These are phyloP conservation scores for Chrysemys picta DNA, from an alignment of 2,113 vertebrate genomes.

Conservation along the genomic window DNA sequence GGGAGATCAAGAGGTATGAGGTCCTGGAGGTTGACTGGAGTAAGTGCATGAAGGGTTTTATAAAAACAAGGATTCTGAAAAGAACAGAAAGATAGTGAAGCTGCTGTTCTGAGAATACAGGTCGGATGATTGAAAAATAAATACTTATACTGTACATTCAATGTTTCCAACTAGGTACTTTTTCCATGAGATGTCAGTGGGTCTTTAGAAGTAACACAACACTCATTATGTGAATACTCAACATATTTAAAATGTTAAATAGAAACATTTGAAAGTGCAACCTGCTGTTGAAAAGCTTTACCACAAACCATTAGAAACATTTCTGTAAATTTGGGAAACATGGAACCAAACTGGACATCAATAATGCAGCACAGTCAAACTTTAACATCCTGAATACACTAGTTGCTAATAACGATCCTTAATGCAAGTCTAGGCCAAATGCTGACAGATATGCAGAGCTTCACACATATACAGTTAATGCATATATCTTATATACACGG, in stretches of 20 bases:
- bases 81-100: neutral
- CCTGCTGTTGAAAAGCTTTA: neutral
- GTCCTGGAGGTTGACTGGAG: neutral
- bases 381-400: neutral
- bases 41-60: fast-evolving
- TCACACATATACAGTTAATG: neutral
- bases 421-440: neutral
- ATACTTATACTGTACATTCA: neutral
- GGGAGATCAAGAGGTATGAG: neutral
- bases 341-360: neutral
- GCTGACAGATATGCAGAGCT: neutral
- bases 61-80: neutral
- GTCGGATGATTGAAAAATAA: neutral
- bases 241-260: neutral
- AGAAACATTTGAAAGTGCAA: neutral
- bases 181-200: neutral
- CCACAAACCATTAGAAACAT: neutral
- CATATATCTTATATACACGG: neutral
- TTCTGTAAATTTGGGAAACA: neutral
- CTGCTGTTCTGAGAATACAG: neutral
- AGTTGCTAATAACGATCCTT: neutral
- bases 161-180: neutral
- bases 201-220: neutral
- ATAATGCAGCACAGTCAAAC: neutral
- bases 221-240: neutral